Evolutionary conservation across 2,888 invertebrate species (phyloP).

Genomic region (Ennomos quercinarius): DNA sequence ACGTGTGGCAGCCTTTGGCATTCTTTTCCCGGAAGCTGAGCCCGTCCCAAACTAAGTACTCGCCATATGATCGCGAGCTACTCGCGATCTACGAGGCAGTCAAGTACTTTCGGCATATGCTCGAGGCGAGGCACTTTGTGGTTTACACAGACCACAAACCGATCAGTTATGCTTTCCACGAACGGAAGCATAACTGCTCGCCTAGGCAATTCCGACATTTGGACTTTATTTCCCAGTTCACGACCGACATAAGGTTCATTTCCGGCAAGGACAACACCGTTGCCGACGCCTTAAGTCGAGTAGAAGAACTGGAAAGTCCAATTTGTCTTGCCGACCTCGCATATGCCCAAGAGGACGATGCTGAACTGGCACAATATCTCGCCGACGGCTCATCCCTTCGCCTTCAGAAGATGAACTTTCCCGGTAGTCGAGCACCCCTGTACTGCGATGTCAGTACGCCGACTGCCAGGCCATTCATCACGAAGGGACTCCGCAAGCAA

Average conservation of each 20-base stretch:
- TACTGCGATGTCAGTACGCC: constrained; percentile 42
- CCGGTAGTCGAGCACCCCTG: constrained; percentile 21
- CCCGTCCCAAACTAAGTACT: too few species aligned
- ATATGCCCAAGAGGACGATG: constrained; percentile 29
- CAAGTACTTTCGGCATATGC: too few species aligned
- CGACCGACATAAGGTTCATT: constrained; percentile 36
- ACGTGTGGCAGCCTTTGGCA: too few species aligned
- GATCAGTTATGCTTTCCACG: constrained; percentile 52
- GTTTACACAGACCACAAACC: constrained; percentile 26
- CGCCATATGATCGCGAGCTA: too few species aligned
- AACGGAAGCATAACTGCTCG: constrained; percentile 42
- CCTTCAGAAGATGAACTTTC: constrained; percentile 25
- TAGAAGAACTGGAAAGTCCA: constrained; percentile 33
- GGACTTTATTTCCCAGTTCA: constrained; percentile 40
- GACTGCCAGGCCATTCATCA: constrained; percentile 40
- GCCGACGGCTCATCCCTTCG: constrained; percentile 33
- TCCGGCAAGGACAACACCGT: constrained; percentile 42
- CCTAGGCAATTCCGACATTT: constrained; percentile 41
- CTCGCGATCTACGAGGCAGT: too few species aligned
- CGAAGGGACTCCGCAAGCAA: constrained; percentile 31
- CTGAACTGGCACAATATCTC: constrained; percentile 29
- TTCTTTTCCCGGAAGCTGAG: too few species aligned
- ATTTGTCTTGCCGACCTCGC: constrained; percentile 28
- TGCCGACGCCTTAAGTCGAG: constrained; percentile 47
- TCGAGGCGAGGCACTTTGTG: too few species aligned